Evolutionary conservation across 2,113 vertebrate genomes (phyloP).

Genomic region (Cryptotis parvus): DNA sequence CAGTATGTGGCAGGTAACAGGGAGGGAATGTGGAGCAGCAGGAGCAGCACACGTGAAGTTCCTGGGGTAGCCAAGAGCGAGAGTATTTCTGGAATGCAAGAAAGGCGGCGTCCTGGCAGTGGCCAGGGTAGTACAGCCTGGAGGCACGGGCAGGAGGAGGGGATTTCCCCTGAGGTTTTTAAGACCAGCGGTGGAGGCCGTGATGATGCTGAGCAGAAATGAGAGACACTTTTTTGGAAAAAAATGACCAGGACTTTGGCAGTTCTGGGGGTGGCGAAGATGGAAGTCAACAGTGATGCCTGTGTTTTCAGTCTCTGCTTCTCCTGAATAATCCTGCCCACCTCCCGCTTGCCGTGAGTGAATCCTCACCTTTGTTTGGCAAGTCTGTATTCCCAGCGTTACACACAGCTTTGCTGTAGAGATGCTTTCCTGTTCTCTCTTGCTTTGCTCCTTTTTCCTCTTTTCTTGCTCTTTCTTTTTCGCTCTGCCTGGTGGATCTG

Average conservation of each 20-base stretch:
- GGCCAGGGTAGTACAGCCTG: too few relatives aligned
- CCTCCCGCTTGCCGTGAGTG: background rate
- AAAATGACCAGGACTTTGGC: background rate
- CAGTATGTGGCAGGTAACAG: background rate
- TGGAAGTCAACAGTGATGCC: background rate
- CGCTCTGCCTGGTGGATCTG: too few relatives aligned
- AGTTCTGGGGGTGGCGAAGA: background rate
- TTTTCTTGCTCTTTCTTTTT: background rate
- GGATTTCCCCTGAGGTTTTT: background rate
- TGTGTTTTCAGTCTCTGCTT: background rate
- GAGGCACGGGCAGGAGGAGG: background rate
- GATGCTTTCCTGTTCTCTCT: background rate
- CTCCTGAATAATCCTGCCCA: background rate
- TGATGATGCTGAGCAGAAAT: background rate
- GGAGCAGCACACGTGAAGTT: background rate
- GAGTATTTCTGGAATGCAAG: background rate
- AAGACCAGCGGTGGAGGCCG: background rate
- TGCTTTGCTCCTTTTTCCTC: background rate
- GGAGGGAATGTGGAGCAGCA: background rate
- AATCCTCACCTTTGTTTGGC: background rate
- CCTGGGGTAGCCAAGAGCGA: background rate
- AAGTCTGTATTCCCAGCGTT: background rate
- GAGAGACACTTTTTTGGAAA: background rate
- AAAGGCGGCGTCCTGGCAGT: background rate
- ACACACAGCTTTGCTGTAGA: background rate